phyloP scores from a whole-genome alignment of 1,140 invertebrate species.

The Drosophila kikkawai region DNA sequence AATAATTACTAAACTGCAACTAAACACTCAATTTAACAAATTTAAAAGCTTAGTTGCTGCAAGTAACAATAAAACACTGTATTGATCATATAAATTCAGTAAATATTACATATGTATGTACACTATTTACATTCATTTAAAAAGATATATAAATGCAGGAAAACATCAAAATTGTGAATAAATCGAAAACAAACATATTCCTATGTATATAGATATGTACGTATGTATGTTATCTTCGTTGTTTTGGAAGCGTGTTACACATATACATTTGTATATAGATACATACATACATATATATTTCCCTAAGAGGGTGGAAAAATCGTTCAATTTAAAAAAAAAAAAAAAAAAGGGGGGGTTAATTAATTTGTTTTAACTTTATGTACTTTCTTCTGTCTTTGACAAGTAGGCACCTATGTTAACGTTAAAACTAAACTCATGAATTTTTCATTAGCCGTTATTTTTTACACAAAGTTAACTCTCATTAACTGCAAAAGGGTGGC shows the following conservation, averaged over 20 bases:
- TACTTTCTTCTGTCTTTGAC: not conserved
- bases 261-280: not conserved
- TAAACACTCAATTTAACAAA: too few species aligned
- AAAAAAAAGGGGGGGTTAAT: not conserved
- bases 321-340: not conserved
- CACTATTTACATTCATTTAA: too few species aligned
- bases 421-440: not conserved
- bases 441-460: not conserved
- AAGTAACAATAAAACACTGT: too few species aligned
- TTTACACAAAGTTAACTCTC: not conserved
- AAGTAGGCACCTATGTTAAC: not conserved
- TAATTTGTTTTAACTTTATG: not conserved
- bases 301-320: conserved; percentile 1
- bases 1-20: too few species aligned
- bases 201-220: too few species aligned
- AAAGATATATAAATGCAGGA: too few species aligned
- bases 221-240: not conserved
- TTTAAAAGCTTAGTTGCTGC: too few species aligned
- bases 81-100: too few species aligned
- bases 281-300: not conserved
- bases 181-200: too few species aligned
- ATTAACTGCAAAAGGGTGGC: not conserved
- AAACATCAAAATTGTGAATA: too few species aligned
- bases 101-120: too few species aligned
- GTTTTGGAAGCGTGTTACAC: not conserved